Base-by-base conservation (phyloP, 2,888 invertebrate genomes). In the Acrobasis repandana region DNA sequence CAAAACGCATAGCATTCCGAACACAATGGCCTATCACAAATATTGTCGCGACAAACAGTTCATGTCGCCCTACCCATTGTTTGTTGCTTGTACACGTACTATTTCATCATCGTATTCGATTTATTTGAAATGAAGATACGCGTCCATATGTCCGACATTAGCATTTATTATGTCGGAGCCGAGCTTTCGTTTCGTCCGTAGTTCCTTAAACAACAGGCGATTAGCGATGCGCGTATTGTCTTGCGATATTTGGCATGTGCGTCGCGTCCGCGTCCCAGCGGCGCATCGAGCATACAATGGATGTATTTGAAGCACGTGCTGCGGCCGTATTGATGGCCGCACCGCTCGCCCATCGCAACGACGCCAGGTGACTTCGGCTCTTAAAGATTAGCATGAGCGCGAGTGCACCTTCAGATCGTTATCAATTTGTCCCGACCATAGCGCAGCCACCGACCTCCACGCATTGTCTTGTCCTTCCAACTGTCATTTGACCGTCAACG, bases 141-240 rank as follows among this genome's bases (percentile, higher is more conserved):
- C 76, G 80, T 79, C 76, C 78, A 76, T 73, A 78, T 82, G 79
- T 82, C 79, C 78, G 72, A 82, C 82, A 83, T 82, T 75, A 76
- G 75, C 78, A 80, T 82, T 60, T 57, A 56, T 83, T 82, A 82
- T 78, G 75, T 75, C 73, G 75, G 75, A 77, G 77, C 72, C 65
- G 76, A 78, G 86, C 82, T 85, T 86, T 86, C 82, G 80, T 79
- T 83, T 67, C 73, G 79, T 71, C 72, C 76, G 74, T 75, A 76
- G 80, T 77, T 77, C 80, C 78, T 83, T 85, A 83, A 79, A 84
- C 80, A 85, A 80, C 76, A 66, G 70, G 69, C 77, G 85, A 87
- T 87, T 88, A 88, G 80, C 82, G 83, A 87, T 85, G 85, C 86
- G 76, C 69, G 85, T 81, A 88, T 90, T 90, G 90, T 89, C 83